Percentiles rank a stretch among this genome's conserved stretches.
These are phyloP conservation scores for Abscondita cerata DNA, from an alignment of 2,888 invertebrate species.

Conservation along the genomic window DNA sequence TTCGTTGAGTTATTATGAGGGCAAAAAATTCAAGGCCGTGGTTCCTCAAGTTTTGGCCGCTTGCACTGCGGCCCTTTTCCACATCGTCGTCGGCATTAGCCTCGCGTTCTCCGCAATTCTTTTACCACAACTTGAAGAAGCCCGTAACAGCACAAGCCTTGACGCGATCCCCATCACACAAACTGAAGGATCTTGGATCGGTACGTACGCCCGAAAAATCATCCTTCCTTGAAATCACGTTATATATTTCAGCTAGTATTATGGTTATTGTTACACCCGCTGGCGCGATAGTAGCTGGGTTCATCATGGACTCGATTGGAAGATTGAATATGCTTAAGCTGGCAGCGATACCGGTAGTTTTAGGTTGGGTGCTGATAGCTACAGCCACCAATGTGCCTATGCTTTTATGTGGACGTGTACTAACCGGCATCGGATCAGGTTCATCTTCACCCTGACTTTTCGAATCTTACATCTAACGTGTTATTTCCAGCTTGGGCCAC, in stretches of 20 bases:
- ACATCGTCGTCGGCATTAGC: slow-evolving; percentile 66
- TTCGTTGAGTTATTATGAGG: slow-evolving; percentile 58
- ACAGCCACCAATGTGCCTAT: slow-evolving; percentile 59
- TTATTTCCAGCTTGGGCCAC: slow-evolving; percentile 61
- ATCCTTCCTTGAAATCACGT: too few relatives aligned
- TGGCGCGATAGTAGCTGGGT: slow-evolving; percentile 62
- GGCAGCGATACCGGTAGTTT: slow-evolving; percentile 61
- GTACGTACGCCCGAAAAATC: background rate
- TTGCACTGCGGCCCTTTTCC: slow-evolving; percentile 63
- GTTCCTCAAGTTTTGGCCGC: slow-evolving; percentile 62
- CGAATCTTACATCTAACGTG: too few relatives aligned
- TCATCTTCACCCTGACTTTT: slow-evolving; percentile 29
- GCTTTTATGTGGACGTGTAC: slow-evolving; percentile 61
- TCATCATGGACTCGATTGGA: slow-evolving; percentile 64
- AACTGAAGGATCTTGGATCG: slow-evolving; percentile 61
- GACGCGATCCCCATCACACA: slow-evolving; percentile 54
- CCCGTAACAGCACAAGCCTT: slow-evolving; percentile 38
- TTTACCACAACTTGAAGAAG: slow-evolving; percentile 59
- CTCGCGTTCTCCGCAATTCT: slow-evolving; percentile 66
- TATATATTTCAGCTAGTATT: slow-evolving; percentile 62
- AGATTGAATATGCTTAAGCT: slow-evolving; percentile 63
- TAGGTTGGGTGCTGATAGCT: slow-evolving; percentile 64
- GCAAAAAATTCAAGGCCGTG: slow-evolving; percentile 54
- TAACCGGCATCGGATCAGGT: slow-evolving; percentile 63
- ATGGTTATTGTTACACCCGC: slow-evolving; percentile 63